Percentiles rank a stretch among this genome's conserved stretches.
These are phyloP conservation scores for Ochotona curzoniae DNA, from an alignment of 2,113 vertebrate genomes.

Conservation along the genomic window DNA sequence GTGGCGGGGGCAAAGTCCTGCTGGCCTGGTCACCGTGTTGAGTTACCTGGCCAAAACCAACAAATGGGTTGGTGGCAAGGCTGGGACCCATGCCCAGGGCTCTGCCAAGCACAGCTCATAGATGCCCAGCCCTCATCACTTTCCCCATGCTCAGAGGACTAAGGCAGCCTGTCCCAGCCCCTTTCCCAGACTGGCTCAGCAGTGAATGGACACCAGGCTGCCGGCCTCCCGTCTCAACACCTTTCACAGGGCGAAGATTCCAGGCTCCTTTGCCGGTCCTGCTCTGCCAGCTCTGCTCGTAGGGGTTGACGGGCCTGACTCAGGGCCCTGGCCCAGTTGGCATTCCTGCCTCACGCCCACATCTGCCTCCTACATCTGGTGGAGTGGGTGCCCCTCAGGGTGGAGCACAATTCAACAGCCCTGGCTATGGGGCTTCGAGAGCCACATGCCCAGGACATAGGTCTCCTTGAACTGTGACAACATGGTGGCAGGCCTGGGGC, in stretches of 20 bases:
- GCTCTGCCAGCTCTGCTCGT: background rate
- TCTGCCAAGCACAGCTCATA: background rate
- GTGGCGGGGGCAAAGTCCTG: background rate
- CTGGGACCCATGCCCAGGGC: background rate
- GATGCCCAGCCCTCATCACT: background rate
- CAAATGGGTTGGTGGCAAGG: background rate
- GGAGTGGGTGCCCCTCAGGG: too few species aligned
- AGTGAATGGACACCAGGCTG: background rate
- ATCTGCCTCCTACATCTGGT: background rate
- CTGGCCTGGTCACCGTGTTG: background rate
- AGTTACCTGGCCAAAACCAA: background rate
- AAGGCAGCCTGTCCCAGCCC: background rate
- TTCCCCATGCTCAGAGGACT: rapidly evolving
- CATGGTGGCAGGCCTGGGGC: background rate
- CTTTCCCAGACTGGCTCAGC: rapidly evolving
- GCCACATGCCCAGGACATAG: rapidly evolving
- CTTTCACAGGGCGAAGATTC: background rate
- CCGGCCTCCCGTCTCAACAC: rapidly evolving
- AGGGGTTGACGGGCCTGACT: rapidly evolving
- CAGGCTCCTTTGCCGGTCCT: background rate
- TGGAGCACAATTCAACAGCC: too few species aligned
- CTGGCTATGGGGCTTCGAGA: background rate
- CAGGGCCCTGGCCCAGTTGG: background rate
- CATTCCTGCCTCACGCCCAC: background rate
- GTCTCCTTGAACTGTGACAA: background rate